Conservation (phyloP, 2,888 invertebrate species). For the Chymomyza caudatula region DNA sequence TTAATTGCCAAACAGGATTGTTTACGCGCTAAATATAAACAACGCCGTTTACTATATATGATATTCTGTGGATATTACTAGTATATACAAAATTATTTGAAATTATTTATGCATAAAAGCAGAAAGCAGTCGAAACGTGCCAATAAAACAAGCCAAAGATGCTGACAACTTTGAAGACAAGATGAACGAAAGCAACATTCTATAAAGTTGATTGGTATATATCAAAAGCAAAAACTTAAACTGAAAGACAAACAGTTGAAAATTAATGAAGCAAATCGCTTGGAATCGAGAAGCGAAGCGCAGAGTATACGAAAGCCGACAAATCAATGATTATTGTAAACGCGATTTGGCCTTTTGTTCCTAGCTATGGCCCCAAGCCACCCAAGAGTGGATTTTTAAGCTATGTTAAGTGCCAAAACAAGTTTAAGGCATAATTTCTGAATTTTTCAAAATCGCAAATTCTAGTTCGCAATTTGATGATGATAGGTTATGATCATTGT, state of each 20-base stretch:
- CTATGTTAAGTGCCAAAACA: conserved; percentile 44
- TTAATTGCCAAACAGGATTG: conserved; percentile 59
- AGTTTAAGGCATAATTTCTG: conserved; percentile 33
- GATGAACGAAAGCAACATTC: conserved; percentile 14
- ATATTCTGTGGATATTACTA: conserved; percentile 10
- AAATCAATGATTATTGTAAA: conserved; percentile 7
- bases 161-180: conserved; percentile 18
- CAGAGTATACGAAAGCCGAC: background rate
- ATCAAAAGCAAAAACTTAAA: background rate
- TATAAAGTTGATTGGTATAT: background rate
- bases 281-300: background rate
- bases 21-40: conserved; percentile 8
- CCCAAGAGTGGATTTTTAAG: background rate
- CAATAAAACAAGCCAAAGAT: background rate
- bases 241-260: background rate
- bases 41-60: no score
- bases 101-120: conserved; percentile 53
- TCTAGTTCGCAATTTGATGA: conserved; percentile 17
- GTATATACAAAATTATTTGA: conserved; percentile 18
- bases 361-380: background rate
- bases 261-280: background rate
- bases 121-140: conserved; percentile 18
- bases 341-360: conserved; percentile 21
- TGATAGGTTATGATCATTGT: background rate
- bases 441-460: conserved; percentile 2